Conservation (phyloP, 2,797 vertebrate genomes). For the Megaceryle alcyon region DNA sequence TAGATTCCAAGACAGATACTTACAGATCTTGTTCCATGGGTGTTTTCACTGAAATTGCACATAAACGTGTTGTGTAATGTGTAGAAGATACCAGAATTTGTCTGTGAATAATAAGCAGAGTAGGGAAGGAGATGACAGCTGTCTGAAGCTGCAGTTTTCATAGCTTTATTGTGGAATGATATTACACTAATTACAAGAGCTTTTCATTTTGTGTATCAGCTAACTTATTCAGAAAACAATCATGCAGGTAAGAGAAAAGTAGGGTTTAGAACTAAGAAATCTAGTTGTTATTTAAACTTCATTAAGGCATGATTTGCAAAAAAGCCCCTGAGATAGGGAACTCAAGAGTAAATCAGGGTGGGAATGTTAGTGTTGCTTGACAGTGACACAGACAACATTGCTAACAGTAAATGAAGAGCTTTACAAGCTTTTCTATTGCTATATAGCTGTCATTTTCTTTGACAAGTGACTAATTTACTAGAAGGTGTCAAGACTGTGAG, state of each 20-base stretch:
- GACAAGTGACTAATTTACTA: constrained; percentile 48
- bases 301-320: constrained; percentile 7
- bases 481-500: constrained; percentile 22
- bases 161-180: background rate
- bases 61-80: background rate
- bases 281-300: background rate
- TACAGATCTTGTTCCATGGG: background rate
- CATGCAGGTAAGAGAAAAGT: background rate
- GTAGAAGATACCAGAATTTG: background rate
- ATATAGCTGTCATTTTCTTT: constrained; percentile 25
- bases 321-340: background rate
- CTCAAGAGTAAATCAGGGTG: background rate
- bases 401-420: constrained; percentile 30
- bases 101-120: constrained; percentile 17
- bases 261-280: background rate
- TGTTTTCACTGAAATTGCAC: background rate
- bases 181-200: constrained; percentile 7
- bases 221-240: background rate
- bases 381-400: constrained; percentile 12
- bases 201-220: background rate
- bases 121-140: constrained; percentile 12
- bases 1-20: background rate
- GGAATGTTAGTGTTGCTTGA: background rate
- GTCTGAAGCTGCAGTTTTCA: background rate
- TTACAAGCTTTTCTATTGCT: background rate